Evolutionary conservation across 2,888 invertebrate genomes (phyloP).

Genomic region (Drosophila trichaetosa): DNA sequence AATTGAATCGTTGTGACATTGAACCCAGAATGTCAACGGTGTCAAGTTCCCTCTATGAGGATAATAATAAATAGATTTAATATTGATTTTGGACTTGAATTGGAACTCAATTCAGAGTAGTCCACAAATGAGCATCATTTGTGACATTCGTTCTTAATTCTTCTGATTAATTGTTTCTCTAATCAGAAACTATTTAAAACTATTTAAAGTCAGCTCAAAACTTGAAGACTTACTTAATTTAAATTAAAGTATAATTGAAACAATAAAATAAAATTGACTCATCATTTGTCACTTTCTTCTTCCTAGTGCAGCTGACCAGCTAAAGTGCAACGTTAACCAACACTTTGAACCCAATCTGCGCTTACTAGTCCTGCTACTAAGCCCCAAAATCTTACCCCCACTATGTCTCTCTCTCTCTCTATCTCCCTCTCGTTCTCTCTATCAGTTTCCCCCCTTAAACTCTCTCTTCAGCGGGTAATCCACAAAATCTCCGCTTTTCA

Average conservation of each 20-base stretch:
- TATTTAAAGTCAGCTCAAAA: background rate
- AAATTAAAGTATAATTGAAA: background rate
- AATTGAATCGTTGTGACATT: background rate
- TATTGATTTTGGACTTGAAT: background rate
- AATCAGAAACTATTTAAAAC: background rate
- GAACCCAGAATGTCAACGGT: background rate
- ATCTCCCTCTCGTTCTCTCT: background rate
- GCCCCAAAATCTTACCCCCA: background rate
- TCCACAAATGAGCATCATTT: background rate
- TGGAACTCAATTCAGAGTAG: background rate
- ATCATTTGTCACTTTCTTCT: background rate
- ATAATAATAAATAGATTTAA: background rate
- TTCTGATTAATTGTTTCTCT: background rate
- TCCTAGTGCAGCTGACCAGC: background rate
- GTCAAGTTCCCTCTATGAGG: background rate
- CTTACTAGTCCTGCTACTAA: constrained; percentile 10
- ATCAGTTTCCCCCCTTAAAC: background rate
- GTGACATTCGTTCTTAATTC: background rate
- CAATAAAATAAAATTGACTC: no score
- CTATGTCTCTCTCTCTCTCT: background rate
- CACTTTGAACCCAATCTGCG: background rate
- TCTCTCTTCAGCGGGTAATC: constrained; percentile 59
- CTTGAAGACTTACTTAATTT: background rate
- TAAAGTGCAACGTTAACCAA: constrained; percentile 8
- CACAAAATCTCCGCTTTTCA: constrained; percentile 70